A percentile compares a stretch with the other conserved stretches of the same genome.
Evolutionary conservation across 2,888 invertebrate genomes (phyloP).

Genomic region (Drosophila leonis): DNA sequence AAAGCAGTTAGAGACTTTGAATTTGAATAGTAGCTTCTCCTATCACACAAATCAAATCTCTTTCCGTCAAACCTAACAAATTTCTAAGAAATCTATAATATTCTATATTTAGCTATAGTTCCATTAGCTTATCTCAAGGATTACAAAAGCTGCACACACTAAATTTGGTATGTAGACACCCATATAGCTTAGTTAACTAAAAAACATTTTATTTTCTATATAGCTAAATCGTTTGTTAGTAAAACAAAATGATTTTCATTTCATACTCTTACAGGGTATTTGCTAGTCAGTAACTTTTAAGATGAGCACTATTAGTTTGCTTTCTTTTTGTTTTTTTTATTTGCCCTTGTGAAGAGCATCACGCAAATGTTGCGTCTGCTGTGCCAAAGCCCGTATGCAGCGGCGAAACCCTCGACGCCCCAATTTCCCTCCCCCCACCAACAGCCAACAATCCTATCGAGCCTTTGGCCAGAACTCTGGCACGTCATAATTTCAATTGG

Average conservation of each 20-base stretch:
- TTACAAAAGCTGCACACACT: neutral
- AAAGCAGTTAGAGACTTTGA: neutral
- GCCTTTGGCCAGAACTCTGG: constrained; percentile 57
- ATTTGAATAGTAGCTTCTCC: neutral
- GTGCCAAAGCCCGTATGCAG: constrained; percentile 26
- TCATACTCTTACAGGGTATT: neutral
- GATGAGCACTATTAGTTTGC: neutral
- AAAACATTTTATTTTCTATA: neutral
- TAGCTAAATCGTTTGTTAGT: neutral
- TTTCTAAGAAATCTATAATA: neutral
- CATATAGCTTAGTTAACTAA: neutral
- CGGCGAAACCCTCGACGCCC: constrained; percentile 2
- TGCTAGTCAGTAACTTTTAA: neutral
- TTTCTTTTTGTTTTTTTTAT: constrained; percentile 18
- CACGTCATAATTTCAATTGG: constrained; percentile 74
- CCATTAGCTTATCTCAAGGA: neutral
- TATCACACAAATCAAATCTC: neutral
- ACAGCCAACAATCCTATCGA: constrained; percentile 31
- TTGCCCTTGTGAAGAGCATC: constrained; percentile 46
- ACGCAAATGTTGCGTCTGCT: constrained; percentile 76
- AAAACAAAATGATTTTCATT: neutral
- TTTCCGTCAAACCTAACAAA: neutral
- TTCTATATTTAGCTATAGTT: neutral
- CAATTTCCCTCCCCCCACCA: neutral
- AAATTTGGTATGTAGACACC: neutral